Evolutionary conservation across 2,113 vertebrate genomes (phyloP).

Genomic region (Aptenodytes forsteri): DNA sequence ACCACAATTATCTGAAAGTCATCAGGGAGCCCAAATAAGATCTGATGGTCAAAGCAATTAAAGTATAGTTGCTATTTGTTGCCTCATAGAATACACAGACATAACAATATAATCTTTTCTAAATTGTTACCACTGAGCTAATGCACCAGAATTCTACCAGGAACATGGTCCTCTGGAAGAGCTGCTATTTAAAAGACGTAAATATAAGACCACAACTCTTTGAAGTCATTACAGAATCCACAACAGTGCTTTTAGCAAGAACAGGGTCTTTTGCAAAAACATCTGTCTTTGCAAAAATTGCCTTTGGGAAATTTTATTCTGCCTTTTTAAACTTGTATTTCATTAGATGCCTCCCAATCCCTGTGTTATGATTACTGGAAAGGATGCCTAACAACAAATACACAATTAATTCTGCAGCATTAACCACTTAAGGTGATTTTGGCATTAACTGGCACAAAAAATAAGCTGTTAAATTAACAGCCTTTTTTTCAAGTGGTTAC

Average conservation of each 20-base stretch:
- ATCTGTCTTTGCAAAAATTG: not conserved
- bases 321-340: not conserved
- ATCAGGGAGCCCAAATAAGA: not conserved
- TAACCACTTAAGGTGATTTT: not conserved
- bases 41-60: not conserved
- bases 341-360: not conserved
- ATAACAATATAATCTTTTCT: not conserved
- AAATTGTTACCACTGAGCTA: not conserved
- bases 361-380: not conserved
- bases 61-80: not conserved
- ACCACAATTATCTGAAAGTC: not conserved
- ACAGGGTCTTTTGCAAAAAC: not conserved
- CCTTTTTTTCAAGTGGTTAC: not conserved
- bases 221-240: not conserved
- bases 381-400: not conserved
- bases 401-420: not conserved
- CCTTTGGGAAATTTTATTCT: not conserved
- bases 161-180: not conserved
- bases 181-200: not conserved
- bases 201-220: not conserved
- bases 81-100: not conserved
- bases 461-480: not conserved
- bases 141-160: not conserved
- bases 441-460: not conserved
- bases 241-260: not conserved